Base-by-base conservation (phyloP, 1,140 invertebrate genomes). In the Bombus breviceps region DNA sequence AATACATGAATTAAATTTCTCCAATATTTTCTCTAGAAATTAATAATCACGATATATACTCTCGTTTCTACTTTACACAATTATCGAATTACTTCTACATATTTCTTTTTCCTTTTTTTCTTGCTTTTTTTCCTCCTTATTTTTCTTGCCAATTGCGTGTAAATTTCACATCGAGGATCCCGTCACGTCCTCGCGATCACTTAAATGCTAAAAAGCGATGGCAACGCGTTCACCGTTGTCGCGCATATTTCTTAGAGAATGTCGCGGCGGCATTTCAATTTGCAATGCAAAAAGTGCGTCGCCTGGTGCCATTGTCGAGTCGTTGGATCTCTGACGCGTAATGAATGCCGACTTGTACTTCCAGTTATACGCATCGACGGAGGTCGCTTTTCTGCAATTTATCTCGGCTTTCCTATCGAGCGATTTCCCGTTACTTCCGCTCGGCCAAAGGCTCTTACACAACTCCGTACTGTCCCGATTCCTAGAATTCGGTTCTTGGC, bases 141-240 rank as follows among this genome's bases (percentile, higher is more conserved):
- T 53, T 53, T 53, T 53, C 47, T 53, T 53, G 18, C 18, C 18
- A 37, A 76, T 76, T n/a, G 41, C 73, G 47, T 34, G 68, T 57
- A 8, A 37, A 72, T 72, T 59, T 15, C 79, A 18, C 25, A 15
- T 12, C 8, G 18, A 25, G 84, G 80, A 89, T 89, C 88, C 88
- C 81, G 87, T 89, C 87, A 83, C 87, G 84, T 82, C 72, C 68
- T 73, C 78, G 64, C 69, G 73, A 80, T 85, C 88, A 13, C 88
- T 90, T 90, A 90, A 89, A 80, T 77, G 53, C 89, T 90, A 90
- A 90, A 78, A 87, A 85, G 83, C 89, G 89, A 90, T 76, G 88
- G 88, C 88, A 87, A 89, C 89, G 84, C 25, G 86, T 86, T 68
- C 57, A 39, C 62, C 13, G 57, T 57, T 37, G n/a, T 41, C 34